Conservation (phyloP, 2,797 vertebrate genomes). For the Oreochromis mossambicus region DNA sequence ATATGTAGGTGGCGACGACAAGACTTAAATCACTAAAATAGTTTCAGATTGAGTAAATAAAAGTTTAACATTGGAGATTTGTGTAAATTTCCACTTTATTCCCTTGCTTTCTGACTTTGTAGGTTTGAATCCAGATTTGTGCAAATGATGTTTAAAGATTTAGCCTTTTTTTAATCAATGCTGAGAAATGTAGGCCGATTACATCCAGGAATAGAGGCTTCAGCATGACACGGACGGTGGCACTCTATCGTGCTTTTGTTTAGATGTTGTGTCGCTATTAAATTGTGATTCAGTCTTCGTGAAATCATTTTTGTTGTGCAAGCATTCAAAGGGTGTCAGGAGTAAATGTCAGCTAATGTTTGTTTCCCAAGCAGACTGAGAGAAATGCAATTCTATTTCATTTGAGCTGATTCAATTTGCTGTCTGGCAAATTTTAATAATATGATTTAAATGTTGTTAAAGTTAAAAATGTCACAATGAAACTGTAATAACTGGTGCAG, state of each 20-base stretch:
- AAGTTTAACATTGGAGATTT: background rate
- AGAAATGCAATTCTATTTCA: conserved; percentile 44
- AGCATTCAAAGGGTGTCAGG: background rate
- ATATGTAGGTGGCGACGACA: background rate
- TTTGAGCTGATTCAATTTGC: conserved; percentile 56
- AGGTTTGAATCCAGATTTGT: background rate
- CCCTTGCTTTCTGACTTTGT: background rate
- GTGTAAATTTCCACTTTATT: background rate
- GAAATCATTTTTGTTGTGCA: background rate
- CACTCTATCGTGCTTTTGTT: background rate
- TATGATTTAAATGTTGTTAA: conserved; percentile 37
- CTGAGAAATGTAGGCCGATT: background rate
- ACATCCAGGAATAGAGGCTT: background rate
- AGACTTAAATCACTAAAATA: background rate
- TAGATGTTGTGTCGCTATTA: background rate
- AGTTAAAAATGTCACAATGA: conserved; percentile 51
- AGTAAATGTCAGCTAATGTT: conserved; percentile 16
- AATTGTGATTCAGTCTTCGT: background rate
- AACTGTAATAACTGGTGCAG: conserved; percentile 16
- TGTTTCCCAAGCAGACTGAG: conserved; percentile 2
- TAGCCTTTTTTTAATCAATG: background rate
- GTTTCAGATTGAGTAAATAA: background rate
- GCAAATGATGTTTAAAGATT: background rate
- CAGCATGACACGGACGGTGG: background rate
- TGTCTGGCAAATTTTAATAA: conserved; percentile 46